A percentile compares a stretch with the other conserved stretches of the same genome.
phyloP scores from a whole-genome alignment of 2,888 invertebrate genomes.

The Sepioteuthis lessoniana region DNA sequence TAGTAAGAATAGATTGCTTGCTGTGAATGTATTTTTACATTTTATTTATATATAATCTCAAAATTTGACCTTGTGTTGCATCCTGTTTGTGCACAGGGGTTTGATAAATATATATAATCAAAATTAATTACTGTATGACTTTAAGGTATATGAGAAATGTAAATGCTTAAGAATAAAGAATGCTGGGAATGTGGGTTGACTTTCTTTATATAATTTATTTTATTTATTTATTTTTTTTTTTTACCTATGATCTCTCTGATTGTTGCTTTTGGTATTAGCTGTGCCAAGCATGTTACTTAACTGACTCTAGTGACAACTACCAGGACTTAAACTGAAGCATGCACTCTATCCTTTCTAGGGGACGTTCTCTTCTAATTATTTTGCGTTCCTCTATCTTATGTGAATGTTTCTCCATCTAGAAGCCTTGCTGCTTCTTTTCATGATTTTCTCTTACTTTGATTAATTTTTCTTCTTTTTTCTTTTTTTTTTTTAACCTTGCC shows the following conservation, averaged over 20 bases:
- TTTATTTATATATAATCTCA: too few species aligned
- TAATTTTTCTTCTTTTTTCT: neutral
- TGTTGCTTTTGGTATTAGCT: conserved; percentile 42
- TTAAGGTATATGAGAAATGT: too few species aligned
- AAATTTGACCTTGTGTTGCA: too few species aligned
- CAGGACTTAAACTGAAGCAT: neutral
- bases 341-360: neutral
- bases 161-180: neutral
- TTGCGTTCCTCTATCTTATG: neutral
- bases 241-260: neutral
- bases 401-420: neutral
- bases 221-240: neutral
- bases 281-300: conserved; percentile 25
- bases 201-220: neutral
- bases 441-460: neutral
- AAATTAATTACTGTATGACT: too few species aligned
- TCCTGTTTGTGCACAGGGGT: too few species aligned
- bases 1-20: too few species aligned
- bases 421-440: neutral
- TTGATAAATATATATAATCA: too few species aligned
- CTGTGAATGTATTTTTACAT: too few species aligned
- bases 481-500: conserved; percentile 12
- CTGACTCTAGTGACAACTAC: neutral
- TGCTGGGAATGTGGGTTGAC: neutral
- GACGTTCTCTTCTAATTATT: neutral